Evolutionary conservation across 2,113 vertebrate genomes (phyloP).

Genomic region (Mobula birostris): DNA sequence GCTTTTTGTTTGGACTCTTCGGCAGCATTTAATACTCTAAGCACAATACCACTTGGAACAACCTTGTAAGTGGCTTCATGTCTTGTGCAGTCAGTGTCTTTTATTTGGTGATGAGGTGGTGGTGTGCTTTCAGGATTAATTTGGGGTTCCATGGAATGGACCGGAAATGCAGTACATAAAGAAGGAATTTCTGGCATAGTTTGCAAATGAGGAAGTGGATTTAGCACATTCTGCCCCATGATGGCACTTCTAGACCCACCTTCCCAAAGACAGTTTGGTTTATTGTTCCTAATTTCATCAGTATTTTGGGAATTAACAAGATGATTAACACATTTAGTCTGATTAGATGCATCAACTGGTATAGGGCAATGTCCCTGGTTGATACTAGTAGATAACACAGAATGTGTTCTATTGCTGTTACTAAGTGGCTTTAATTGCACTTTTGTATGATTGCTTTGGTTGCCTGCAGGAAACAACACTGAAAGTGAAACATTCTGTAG

Average conservation of each 20-base stretch:
- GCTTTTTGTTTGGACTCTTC: conserved; percentile 25
- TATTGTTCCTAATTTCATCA: background rate
- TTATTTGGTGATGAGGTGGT: background rate
- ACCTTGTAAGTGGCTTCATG: conserved; percentile 40
- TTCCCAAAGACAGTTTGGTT: background rate
- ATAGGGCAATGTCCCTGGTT: background rate
- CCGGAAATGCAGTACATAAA: background rate
- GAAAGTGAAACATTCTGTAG: background rate
- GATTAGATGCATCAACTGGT: background rate
- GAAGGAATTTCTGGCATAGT: background rate
- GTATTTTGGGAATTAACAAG: background rate
- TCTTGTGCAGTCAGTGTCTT: background rate
- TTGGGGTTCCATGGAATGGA: background rate
- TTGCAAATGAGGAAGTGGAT: background rate
- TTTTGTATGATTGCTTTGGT: conserved; percentile 6
- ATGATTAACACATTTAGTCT: background rate
- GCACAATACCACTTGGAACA: conserved; percentile 61
- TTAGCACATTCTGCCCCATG: background rate
- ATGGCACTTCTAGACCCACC: background rate
- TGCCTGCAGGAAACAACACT: background rate
- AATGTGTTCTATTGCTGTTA: background rate
- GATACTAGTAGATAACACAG: background rate
- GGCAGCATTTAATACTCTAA: conserved; percentile 56
- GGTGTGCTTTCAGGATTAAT: background rate
- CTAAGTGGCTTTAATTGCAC: background rate